Percentiles rank a stretch among this genome's conserved stretches.
Evolutionary conservation across 2,113 vertebrate species (phyloP).

Genomic region (Megaptera novaeangliae): DNA sequence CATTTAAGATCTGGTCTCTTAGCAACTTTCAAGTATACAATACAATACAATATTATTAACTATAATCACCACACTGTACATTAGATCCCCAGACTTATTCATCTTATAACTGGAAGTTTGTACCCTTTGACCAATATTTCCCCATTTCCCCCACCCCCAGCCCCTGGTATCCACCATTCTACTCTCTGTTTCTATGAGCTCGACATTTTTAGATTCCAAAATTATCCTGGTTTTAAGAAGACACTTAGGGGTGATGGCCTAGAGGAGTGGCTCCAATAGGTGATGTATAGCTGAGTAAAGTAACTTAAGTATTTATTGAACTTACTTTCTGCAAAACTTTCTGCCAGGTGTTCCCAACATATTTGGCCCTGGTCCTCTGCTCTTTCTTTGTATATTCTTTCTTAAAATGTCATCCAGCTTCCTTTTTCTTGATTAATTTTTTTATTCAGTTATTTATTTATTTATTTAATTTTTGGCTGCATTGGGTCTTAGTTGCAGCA

Average conservation of each 20-base stretch:
- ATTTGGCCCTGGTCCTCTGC: not conserved
- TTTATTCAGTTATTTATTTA: no score
- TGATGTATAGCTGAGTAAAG: not conserved
- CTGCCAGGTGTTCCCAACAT: not conserved
- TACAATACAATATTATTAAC: not conserved
- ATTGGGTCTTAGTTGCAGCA: no score
- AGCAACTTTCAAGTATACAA: not conserved
- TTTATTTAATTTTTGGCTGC: no score
- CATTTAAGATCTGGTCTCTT: not conserved
- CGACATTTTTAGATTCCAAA: not conserved
- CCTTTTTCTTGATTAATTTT: not conserved
- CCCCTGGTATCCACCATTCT: not conserved
- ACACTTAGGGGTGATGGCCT: not conserved
- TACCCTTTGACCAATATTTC: not conserved
- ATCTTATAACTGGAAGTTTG: not conserved
- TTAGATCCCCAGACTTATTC: not conserved
- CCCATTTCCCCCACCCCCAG: not conserved
- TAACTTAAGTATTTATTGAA: not conserved
- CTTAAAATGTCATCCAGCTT: not conserved
- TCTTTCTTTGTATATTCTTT: not conserved
- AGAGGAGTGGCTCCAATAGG: not conserved
- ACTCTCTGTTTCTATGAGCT: not conserved
- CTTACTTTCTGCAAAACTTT: not conserved
- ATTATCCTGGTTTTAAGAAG: not conserved
- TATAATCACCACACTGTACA: not conserved